Evolutionary conservation across 2,113 vertebrate species (phyloP).

Genomic region (Bombycilla garrulus): DNA sequence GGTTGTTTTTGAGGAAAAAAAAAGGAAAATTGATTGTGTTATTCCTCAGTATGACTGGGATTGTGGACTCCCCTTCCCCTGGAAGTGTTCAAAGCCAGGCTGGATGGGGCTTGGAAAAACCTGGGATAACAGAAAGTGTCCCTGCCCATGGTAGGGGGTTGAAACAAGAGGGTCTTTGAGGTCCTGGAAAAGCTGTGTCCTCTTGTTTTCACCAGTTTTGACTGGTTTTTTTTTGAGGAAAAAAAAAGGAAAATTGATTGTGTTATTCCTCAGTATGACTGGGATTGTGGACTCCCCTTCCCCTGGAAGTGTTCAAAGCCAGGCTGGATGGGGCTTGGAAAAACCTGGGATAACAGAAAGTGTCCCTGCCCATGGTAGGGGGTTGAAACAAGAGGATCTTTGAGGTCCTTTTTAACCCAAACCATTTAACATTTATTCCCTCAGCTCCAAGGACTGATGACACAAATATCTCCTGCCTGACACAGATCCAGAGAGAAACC

Average conservation of each 20-base stretch:
- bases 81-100: no score
- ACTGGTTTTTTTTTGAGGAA: not conserved
- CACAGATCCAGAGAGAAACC: not conserved
- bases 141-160: not conserved
- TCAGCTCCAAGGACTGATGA: not conserved
- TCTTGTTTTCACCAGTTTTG: not conserved
- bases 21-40: not conserved
- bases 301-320: no score
- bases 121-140: not conserved
- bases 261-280: not conserved
- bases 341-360: not conserved
- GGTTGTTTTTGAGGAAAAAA: not conserved
- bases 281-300: not conserved
- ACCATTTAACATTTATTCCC: not conserved
- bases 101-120: not conserved
- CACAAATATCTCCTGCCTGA: not conserved
- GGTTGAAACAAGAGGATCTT: not conserved
- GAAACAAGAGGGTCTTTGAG: not conserved
- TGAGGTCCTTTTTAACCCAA: not conserved
- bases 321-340: not conserved
- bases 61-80: not conserved
- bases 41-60: not conserved
- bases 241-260: not conserved
- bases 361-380: not conserved
- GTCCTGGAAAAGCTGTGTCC: not conserved